Evolutionary conservation across 2,113 vertebrate genomes (phyloP).

Genomic region (Emydocephalus ijimae): DNA sequence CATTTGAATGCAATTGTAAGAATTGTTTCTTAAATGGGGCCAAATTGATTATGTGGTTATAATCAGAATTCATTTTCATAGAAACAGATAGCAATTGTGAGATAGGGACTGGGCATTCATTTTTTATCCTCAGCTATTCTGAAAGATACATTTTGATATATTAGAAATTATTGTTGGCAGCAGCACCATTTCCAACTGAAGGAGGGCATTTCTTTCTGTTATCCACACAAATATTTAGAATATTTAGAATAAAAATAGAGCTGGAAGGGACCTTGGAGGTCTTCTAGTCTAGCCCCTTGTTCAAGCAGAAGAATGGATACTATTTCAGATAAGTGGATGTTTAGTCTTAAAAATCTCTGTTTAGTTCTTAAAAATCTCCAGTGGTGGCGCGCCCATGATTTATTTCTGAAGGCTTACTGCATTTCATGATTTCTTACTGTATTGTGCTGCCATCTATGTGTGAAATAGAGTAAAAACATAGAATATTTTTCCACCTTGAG

Average conservation of each 20-base stretch:
- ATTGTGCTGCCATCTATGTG: conserved; percentile 22
- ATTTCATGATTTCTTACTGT: neutral
- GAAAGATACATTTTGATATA: neutral
- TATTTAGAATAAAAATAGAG: too few species aligned
- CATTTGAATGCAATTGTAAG: neutral
- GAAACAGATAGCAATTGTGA: neutral
- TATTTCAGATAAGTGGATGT: too few species aligned
- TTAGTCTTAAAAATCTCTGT: too few species aligned
- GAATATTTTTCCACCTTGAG: neutral
- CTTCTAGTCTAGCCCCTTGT: too few species aligned
- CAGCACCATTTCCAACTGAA: neutral
- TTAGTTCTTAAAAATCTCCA: too few species aligned
- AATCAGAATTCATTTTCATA: neutral
- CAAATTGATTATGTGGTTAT: neutral
- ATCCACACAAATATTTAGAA: neutral
- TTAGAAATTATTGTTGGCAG: neutral
- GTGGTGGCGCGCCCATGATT: too few species aligned
- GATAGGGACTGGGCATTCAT: too few species aligned
- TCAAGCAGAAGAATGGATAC: too few species aligned
- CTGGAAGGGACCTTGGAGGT: too few species aligned
- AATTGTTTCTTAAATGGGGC: neutral
- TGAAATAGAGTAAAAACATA: neutral
- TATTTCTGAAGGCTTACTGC: too few species aligned
- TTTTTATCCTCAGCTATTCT: neutral
- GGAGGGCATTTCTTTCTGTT: neutral